Base-by-base conservation (phyloP, 2,888 invertebrate genomes). In the Acanthopleura granulata region DNA sequence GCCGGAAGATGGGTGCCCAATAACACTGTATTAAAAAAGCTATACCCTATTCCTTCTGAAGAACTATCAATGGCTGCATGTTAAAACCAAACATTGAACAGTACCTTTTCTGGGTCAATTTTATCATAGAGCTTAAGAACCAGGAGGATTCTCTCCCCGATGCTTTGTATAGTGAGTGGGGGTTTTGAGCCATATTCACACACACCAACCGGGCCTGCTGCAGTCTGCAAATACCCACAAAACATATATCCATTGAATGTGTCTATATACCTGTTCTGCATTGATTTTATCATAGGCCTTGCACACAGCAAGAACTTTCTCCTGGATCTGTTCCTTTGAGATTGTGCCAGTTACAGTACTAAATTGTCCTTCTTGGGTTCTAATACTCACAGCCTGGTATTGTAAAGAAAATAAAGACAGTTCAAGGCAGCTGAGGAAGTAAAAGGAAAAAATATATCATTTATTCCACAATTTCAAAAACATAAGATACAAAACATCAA, bases 111-210 rank as follows among this genome's bases (percentile, higher is more conserved):
- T 83, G 94, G 93, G 85, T 94, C 93, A 87, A 97, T 94, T 94
- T 97, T 97, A 93, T 97, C 97, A 92, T 95, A 97, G 80, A 95
- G 93, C 85, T 93, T 93, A 91, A 96, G 94, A 88, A 97, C 96
- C 93, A 95, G 94, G 89, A 97, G 91, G 78, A 97, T 96, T 88
- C 97, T 94, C 78, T 94, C 93, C 91, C 94, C 92, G 85, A 97
- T 94, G 89, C 94, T 93, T 88, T 93, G 92, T 87, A 92, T 90
- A 66, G 93, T 92, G 70, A 85, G 78, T 15, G 85, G 82, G 25
- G 82, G 77, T 70, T 79, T 79, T 49, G 77, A 79, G 73, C 81
- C 80, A 79, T 84, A 85, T 50, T 72, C 66, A 76, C 85, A 75
- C 72, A 72, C 62, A 69, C 30, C 50, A 30, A 70, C 71, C 70